phyloP scores from a whole-genome alignment of 2,797 vertebrate genomes.

The Chrosomus eos region DNA sequence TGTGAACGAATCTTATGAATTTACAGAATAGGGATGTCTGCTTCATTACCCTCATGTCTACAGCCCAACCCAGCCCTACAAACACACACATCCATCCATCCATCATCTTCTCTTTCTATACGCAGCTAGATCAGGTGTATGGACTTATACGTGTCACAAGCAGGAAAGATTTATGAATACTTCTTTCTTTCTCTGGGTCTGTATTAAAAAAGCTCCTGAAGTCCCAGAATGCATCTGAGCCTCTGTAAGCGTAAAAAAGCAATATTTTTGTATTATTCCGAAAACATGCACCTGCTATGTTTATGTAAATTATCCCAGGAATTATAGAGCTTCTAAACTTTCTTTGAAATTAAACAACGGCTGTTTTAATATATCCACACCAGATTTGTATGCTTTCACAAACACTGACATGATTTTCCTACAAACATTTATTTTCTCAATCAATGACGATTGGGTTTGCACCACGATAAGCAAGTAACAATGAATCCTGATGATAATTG shows the following conservation, averaged over 20 bases:
- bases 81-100: slow-evolving; percentile 13
- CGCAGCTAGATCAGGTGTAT: slow-evolving; percentile 45
- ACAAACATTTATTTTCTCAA: slow-evolving; percentile 45
- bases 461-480: slow-evolving; percentile 21
- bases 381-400: slow-evolving; percentile 21
- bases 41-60: slow-evolving; percentile 25
- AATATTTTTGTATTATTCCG: slow-evolving; percentile 4
- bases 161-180: slow-evolving; percentile 46
- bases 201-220: slow-evolving; percentile 7
- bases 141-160: slow-evolving; percentile 48
- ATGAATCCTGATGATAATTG: slow-evolving; percentile 8
- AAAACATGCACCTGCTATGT: slow-evolving; percentile 36
- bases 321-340: slow-evolving; percentile 31
- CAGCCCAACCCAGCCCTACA: slow-evolving; percentile 8
- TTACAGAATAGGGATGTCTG: slow-evolving; percentile 17
- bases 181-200: background rate
- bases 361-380: slow-evolving; percentile 33
- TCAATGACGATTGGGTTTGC: slow-evolving; percentile 27
- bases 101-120: slow-evolving; percentile 31
- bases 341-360: slow-evolving; percentile 14
- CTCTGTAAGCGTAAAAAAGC: slow-evolving; percentile 18
- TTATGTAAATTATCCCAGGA: slow-evolving; percentile 38
- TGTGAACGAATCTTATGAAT: slow-evolving; percentile 14
- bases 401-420: slow-evolving; percentile 24
- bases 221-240: background rate